Percentiles rank a stretch among this genome's conserved stretches.
Conservation (phyloP, 92 coral and sea anemone genomes). For the Porites divaricata region DNA sequence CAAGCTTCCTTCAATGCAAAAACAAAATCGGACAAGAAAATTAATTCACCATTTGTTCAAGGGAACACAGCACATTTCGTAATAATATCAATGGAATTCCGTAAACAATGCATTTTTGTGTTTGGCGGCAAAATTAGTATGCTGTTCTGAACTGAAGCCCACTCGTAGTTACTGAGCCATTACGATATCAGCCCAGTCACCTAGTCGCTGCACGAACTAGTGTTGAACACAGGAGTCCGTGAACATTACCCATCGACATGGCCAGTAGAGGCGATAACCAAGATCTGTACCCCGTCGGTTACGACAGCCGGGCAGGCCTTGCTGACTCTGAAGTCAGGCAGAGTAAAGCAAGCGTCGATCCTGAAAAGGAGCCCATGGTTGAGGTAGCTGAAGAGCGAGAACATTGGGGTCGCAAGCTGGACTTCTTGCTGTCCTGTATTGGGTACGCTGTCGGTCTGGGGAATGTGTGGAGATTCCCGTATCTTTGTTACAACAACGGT, state of each 20-base stretch:
- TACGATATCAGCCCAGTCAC: conserved; percentile 11
- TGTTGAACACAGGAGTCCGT: neutral
- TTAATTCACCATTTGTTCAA: too few relatives aligned
- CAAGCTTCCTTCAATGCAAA: neutral
- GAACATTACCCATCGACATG: conserved; percentile 4
- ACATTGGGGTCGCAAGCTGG: conserved; percentile 57
- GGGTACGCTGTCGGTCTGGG: conserved; percentile 68
- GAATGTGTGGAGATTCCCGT: conserved; percentile 64
- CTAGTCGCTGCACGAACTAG: neutral
- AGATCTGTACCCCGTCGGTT: conserved; percentile 44
- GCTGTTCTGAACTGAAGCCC: conserved; percentile 2
- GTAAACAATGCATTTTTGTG: conserved; percentile 13
- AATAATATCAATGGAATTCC: conserved; percentile 32
- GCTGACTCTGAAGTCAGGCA: conserved; percentile 28
- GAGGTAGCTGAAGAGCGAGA: conserved; percentile 41
- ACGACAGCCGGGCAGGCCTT: conserved; percentile 34
- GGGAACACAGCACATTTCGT: neutral
- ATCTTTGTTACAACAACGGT: conserved; percentile 59
- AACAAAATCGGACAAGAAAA: too few relatives aligned
- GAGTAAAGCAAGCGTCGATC: conserved; percentile 27
- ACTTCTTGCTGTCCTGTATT: conserved; percentile 60
- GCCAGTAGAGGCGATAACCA: conserved; percentile 3
- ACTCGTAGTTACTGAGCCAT: neutral
- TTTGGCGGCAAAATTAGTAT: conserved; percentile 9
- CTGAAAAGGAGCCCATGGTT: neutral